Percentiles rank a stretch among this genome's conserved stretches.
phyloP scores from a whole-genome alignment of 2,797 vertebrate genomes.

The Pseudochromis fuscus region DNA sequence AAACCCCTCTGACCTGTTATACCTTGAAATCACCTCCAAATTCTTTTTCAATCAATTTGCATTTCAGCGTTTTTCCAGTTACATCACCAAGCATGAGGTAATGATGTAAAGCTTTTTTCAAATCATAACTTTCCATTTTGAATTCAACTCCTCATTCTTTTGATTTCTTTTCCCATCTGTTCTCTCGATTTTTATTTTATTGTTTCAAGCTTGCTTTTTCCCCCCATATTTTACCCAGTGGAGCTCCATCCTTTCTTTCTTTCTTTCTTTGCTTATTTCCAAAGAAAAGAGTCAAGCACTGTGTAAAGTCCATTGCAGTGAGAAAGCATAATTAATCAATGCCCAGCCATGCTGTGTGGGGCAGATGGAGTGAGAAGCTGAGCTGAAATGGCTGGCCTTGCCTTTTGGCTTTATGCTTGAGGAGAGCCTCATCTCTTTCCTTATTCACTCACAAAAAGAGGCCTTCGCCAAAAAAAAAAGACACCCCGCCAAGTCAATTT shows the following conservation, averaged over 20 bases:
- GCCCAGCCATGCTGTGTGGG: conserved; percentile 54
- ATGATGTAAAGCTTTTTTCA: conserved; percentile 40
- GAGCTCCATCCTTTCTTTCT: conserved; percentile 21
- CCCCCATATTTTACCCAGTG: not conserved
- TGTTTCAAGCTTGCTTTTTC: not conserved
- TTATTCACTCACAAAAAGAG: conserved; percentile 69
- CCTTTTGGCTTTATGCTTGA: conserved; percentile 73
- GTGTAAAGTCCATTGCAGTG: conserved; percentile 58
- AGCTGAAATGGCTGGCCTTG: conserved; percentile 70
- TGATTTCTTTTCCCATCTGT: not conserved
- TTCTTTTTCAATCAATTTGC: conserved; percentile 21
- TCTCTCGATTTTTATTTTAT: conserved; percentile 6
- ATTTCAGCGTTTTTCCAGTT: not conserved
- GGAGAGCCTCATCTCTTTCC: conserved; percentile 67
- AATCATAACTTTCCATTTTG: conserved; percentile 1
- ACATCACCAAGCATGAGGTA: conserved; percentile 35
- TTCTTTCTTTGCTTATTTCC: conserved; percentile 19
- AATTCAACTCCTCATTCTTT: conserved; percentile 6
- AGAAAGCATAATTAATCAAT: conserved; percentile 78
- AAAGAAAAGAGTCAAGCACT: conserved; percentile 44
- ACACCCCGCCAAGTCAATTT: conserved; percentile 75
- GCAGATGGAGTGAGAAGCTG: conserved; percentile 73
- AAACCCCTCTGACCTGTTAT: conserved; percentile 59
- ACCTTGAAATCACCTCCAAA: conserved; percentile 56
- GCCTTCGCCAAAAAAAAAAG: conserved; percentile 54